phyloP scores from a whole-genome alignment of 1,140 invertebrate species.

The Lasaia peninsularis region DNA sequence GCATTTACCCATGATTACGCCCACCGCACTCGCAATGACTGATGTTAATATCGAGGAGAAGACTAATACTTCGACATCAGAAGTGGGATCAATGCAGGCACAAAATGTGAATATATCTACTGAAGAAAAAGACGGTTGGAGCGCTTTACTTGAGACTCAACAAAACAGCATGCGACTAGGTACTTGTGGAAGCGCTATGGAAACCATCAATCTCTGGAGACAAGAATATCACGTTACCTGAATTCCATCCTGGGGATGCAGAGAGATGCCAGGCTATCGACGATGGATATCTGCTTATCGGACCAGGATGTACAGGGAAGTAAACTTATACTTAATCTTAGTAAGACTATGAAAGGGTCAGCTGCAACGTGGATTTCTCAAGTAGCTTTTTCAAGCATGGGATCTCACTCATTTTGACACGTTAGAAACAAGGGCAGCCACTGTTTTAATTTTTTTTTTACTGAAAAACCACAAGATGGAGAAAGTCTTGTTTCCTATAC shows the following conservation, averaged over 20 bases:
- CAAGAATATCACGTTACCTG: constrained; percentile 16
- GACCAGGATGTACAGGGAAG: too few relatives aligned
- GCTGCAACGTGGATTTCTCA: not conserved
- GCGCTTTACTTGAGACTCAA: too few relatives aligned
- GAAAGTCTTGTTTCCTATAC: constrained; percentile 25
- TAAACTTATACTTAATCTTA: constrained; percentile 13
- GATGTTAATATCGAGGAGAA: too few relatives aligned
- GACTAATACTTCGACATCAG: too few relatives aligned
- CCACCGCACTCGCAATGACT: too few relatives aligned
- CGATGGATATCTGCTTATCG: constrained; percentile 16
- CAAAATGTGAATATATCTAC: too few relatives aligned
- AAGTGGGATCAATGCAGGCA: too few relatives aligned
- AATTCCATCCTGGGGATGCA: constrained; percentile 15
- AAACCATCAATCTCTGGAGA: constrained; percentile 9
- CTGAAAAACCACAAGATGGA: constrained; percentile 22
- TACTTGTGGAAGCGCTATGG: constrained; percentile 11
- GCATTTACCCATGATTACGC: too few relatives aligned
- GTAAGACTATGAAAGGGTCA: not conserved
- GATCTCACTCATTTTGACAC: constrained; percentile 22
- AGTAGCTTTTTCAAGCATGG: too few relatives aligned
- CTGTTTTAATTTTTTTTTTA: constrained; percentile 18
- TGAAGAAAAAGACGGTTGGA: too few relatives aligned
- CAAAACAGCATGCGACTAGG: too few relatives aligned
- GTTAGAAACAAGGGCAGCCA: constrained; percentile 22
- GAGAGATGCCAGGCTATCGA: constrained; percentile 20